Evolutionary conservation across 1,140 invertebrate genomes (phyloP).

Genomic region (Zaprionus africanus): DNA sequence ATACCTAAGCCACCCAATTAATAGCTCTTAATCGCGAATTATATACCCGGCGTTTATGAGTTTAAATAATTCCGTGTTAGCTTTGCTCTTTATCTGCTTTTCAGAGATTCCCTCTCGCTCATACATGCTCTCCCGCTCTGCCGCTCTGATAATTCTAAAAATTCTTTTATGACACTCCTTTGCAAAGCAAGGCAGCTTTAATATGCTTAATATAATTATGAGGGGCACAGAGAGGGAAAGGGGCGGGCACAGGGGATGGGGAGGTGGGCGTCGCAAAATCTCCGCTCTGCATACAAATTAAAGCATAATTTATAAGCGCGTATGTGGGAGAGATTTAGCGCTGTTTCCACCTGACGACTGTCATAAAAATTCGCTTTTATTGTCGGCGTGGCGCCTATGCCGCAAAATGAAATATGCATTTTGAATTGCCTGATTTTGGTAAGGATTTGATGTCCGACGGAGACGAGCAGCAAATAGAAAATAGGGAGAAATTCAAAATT

Average conservation of each 20-base stretch:
- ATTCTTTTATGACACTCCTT: slow-evolving; percentile 54
- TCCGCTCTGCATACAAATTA: slow-evolving; percentile 68
- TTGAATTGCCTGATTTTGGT: slow-evolving; percentile 35
- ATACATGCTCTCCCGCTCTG: not conserved
- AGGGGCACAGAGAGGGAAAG: slow-evolving; percentile 20
- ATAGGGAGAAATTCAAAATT: not conserved
- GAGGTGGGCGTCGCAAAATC: slow-evolving; percentile 7
- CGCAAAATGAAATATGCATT: slow-evolving; percentile 59
- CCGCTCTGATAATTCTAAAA: slow-evolving; percentile 24
- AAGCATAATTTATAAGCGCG: slow-evolving; percentile 61
- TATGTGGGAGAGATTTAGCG: slow-evolving; percentile 30
- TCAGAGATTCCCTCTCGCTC: not conserved
- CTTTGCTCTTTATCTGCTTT: not conserved
- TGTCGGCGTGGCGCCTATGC: slow-evolving; percentile 39
- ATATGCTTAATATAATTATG: slow-evolving; percentile 72
- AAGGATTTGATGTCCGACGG: slow-evolving; percentile 1
- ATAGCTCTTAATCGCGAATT: slow-evolving; percentile 53
- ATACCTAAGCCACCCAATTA: slow-evolving; percentile 31
- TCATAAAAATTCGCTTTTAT: slow-evolving; percentile 66
- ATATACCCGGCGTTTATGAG: slow-evolving; percentile 42
- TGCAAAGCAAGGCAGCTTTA: slow-evolving; percentile 57
- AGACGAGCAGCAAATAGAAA: not conserved
- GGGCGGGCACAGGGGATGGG: not conserved
- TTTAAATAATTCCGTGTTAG: slow-evolving; percentile 14
- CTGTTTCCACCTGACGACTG: slow-evolving; percentile 43